Evolutionary conservation across 1,140 invertebrate genomes (phyloP), one percentile per base, ranked within the genome.

Genomic region (Atta texana): DNA sequence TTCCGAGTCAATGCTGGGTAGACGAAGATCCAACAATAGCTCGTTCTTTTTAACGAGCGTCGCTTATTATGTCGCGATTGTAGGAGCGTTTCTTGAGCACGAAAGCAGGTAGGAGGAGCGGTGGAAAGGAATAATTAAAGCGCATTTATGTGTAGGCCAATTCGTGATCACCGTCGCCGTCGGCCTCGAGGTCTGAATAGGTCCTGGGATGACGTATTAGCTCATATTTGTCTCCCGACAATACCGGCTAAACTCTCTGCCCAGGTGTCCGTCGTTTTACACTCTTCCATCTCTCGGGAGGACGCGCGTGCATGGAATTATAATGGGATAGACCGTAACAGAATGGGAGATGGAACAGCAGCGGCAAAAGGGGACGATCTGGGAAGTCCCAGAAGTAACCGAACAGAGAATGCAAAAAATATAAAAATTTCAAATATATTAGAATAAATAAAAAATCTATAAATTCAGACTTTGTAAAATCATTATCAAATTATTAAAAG

Each of bases 221-320:
- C 93, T 94, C 94, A 93, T 95, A 94, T 95, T 95, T 95, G 94
- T 95, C 93, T 94, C 91, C 91, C 90, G 90, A 94, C 94, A 95
- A 94, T 94, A 87, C 90, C 93, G 87, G 87, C 89, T 93, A 91
- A 93, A 92, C 93, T 93, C 92, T 93, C 93, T 91, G 86, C 90
- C 92, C 92, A 94, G 92, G 93, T 94, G 92, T 92, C 91, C 90
- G 91, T 91, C 90, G 91, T 93, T 94, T 94, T 92, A 92, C 91
- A 92, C 92, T 92, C 92, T 92, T 92, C 90, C 88, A 91, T 90
- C 87, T 93, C 91, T 90, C 88, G 85, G 81, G 87, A 91, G 91
- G 66, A 89, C 90, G 87, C 78, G 87, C 82, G 90, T 87, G 88
- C 78, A 82, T 85, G 89, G 88, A 88, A 93, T 93, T 93, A 92